Evolutionary conservation across 2,113 vertebrate genomes (phyloP).

Genomic region (Erythrolamprus reginae): DNA sequence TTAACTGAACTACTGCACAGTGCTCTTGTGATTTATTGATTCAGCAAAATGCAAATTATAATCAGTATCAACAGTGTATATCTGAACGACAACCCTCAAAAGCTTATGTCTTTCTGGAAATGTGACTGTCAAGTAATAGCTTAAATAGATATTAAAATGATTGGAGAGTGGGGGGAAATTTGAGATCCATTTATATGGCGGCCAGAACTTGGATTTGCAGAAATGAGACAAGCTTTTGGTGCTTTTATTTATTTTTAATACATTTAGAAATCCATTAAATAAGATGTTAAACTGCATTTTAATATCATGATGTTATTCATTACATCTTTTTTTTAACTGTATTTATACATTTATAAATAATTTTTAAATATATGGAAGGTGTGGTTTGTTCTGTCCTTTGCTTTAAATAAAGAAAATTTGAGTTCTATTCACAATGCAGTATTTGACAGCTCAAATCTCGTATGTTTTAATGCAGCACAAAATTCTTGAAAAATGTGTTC

Average conservation of each 20-base stretch:
- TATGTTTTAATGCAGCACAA: not conserved
- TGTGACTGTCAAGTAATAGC: not conserved
- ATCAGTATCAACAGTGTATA: not conserved
- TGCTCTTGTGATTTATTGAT: accelerated
- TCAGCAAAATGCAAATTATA: not conserved
- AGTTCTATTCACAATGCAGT: not conserved
- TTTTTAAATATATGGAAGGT: not conserved
- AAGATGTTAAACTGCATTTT: not conserved
- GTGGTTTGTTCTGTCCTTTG: constrained; percentile 1
- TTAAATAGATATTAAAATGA: not conserved
- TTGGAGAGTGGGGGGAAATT: not conserved
- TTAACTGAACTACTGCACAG: not conserved
- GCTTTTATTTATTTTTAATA: not conserved
- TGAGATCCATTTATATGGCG: not conserved
- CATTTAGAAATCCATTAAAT: not conserved
- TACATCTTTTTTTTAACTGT: not conserved
- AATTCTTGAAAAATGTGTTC: constrained; percentile 12
- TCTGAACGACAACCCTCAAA: not conserved
- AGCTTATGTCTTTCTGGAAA: not conserved
- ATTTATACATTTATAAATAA: not conserved
- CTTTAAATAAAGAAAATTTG: constrained; percentile 2
- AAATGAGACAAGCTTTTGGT: not conserved
- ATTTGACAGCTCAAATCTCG: not conserved
- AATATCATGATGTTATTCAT: not conserved
- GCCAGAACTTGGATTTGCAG: not conserved